Evolutionary conservation across 2,113 vertebrate species (phyloP), one percentile per base, ranked within the genome.

Genomic region (Poeciliopsis prolifica): DNA sequence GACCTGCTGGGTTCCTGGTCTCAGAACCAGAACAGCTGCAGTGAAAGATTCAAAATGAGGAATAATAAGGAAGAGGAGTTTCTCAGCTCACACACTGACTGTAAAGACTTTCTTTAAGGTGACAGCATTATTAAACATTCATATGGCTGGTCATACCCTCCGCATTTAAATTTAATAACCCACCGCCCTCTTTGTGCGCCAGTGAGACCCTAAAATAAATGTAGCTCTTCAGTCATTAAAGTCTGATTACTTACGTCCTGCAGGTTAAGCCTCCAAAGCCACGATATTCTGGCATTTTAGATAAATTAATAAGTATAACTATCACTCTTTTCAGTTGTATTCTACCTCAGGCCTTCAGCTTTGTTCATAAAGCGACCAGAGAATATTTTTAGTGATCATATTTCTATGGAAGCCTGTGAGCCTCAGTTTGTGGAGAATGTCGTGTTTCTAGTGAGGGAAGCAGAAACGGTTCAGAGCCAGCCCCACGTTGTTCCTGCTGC

Each of bases 221-320:
- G 75, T n/a, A 73, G 33, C 29, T 81, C 75, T 87, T 84, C 73
- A 70, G 64, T 58, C 30, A 19, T 77, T 77, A 79, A 81, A 79
- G 68, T 73, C 67, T 1, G n/a, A 37, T 61, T 70, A 42, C 78
- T 65, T 65, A n/a, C 15, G 69, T 37, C 65, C 73, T 42, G 2
- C 61, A 61, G 62, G 9, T 17, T 71, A 64, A 75, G 24, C 68
- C 77, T 79, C 26, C 61, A 42, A 30, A 17, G 13, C 70, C 29
- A 44, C 40, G 15, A 5, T 22, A 13, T 65, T 72, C 37, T 69
- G 66, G 58, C 65, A 79, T 79, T 69, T 40, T 26, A 17, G 70
- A 33, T 70, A 70, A 86, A 81, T 87, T 78, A 86, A 87, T 80
- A 76, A 78, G 48, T 10, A 1, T 68, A 72, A 33, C 33, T 42